Base-by-base conservation (phyloP, 2,888 invertebrate genomes). In the Spisula solida region DNA sequence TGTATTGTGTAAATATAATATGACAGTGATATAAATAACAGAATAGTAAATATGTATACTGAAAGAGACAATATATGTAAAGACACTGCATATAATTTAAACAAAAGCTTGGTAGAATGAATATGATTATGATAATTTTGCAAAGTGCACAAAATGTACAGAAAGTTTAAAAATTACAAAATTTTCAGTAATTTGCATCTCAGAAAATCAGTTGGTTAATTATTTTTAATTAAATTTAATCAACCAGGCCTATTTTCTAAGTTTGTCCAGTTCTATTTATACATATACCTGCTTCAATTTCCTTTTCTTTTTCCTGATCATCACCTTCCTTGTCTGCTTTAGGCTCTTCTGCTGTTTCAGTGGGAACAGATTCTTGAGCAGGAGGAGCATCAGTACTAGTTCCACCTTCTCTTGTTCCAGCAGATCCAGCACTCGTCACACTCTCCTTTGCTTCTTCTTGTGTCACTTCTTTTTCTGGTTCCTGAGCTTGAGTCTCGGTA, bases 211-310 rank as follows among this genome's bases (percentile, higher is more conserved):
- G 41, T 41, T 41, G 41, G 41, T 41, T 41, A 41, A 5, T 41
- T 8, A 41, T 41, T 41, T 41, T 41, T 41, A 41, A 51, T 51
- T 51, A 16, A 5, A 66, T 10, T 66, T 25, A 66, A 25, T 25
- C 60, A 66, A 2, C 60, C 25, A 66, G n/a, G 8, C 0, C 14
- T 66, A n/a, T 66, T 4, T 25, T 25, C 25, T 66, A 25, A 25
- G 0, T 25, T 6, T 66, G 25, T 25, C 25, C 25, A 25, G 4
- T 66, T 66, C 25, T 82, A 70, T 31, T 5, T 41, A 41, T 41
- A 41, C 8, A 31, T 47, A 70, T 90, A 90, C 92, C 91, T 92
- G 82, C 88, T 85, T 91, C 92, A 75, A 91, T 90, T 10, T 90
- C 90, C 66, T 82, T 87, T 12, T 91, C 90, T 79, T 88, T 91